Conservation (phyloP, 1,140 invertebrate genomes). For the Drosophila elegans region DNA sequence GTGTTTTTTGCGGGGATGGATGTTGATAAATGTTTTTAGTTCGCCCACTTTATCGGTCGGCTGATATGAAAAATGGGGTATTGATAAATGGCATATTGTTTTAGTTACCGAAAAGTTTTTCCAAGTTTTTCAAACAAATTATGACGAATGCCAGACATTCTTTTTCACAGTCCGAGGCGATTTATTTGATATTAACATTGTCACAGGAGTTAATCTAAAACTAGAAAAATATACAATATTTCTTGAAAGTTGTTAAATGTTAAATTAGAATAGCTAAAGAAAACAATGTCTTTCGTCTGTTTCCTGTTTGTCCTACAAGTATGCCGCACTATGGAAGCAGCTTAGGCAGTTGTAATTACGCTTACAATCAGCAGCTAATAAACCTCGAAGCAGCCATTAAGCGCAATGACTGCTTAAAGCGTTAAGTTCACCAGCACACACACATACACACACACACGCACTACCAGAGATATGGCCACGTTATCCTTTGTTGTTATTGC, state of each 20-base stretch:
- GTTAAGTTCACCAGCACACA: conserved; percentile 22
- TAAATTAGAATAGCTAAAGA: too few species aligned
- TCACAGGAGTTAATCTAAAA: neutral
- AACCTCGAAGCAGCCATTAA: conserved; percentile 63
- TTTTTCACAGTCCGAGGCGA: neutral
- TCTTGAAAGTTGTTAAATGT: too few species aligned
- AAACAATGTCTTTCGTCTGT: too few species aligned
- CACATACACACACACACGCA: conserved; percentile 1
- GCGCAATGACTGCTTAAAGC: conserved; percentile 63
- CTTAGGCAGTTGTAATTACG: conserved; percentile 36
- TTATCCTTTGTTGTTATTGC: conserved; percentile 55
- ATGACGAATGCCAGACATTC: conserved; percentile 20
- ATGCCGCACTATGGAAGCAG: conserved; percentile 20
- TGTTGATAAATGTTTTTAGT: conserved; percentile 47
- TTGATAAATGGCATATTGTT: conserved; percentile 47
- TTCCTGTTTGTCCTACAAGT: neutral
- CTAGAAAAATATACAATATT: neutral
- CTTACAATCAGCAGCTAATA: conserved; percentile 57
- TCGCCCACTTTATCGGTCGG: neutral
- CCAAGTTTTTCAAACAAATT: conserved; percentile 10
- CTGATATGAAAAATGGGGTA: conserved; percentile 25
- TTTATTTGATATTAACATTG: neutral
- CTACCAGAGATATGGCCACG: conserved; percentile 28
- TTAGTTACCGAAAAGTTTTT: conserved; percentile 22
- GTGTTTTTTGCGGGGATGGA: neutral